phyloP scores from a whole-genome alignment of 1,140 invertebrate genomes.

The Dinothrombium tinctorium region DNA sequence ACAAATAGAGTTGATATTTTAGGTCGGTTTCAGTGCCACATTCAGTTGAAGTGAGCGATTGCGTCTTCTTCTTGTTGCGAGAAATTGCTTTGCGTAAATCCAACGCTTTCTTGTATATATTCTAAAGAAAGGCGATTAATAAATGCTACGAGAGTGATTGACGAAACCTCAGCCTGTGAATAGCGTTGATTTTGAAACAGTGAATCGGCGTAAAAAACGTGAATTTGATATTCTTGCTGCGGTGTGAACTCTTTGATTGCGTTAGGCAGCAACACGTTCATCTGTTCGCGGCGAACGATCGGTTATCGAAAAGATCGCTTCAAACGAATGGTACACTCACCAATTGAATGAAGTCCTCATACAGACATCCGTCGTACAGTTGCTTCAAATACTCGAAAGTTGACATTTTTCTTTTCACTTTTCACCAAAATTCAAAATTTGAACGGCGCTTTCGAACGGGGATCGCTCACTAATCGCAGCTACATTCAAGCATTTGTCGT shows the following conservation, averaged over 20 bases:
- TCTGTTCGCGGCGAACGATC: neutral
- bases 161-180: neutral
- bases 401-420: too few species aligned
- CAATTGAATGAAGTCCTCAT: neutral
- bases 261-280: neutral
- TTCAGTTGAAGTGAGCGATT: conserved; percentile 11
- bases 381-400: neutral
- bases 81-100: neutral
- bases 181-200: neutral
- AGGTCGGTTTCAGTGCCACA: conserved; percentile 28
- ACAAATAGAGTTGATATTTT: conserved; percentile 47
- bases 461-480: too few species aligned
- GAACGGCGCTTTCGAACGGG: too few species aligned
- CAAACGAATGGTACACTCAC: neutral
- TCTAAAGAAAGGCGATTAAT: neutral
- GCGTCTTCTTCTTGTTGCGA: neutral
- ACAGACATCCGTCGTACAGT: neutral
- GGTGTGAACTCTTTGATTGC: neutral
- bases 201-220: neutral
- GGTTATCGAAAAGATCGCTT: neutral
- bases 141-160: neutral
- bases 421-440: too few species aligned
- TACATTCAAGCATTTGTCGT: too few species aligned
- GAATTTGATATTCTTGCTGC: neutral
- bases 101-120: neutral